phyloP scores from a whole-genome alignment of 2,113 vertebrate genomes.

The Sceloporus tristichus region DNA sequence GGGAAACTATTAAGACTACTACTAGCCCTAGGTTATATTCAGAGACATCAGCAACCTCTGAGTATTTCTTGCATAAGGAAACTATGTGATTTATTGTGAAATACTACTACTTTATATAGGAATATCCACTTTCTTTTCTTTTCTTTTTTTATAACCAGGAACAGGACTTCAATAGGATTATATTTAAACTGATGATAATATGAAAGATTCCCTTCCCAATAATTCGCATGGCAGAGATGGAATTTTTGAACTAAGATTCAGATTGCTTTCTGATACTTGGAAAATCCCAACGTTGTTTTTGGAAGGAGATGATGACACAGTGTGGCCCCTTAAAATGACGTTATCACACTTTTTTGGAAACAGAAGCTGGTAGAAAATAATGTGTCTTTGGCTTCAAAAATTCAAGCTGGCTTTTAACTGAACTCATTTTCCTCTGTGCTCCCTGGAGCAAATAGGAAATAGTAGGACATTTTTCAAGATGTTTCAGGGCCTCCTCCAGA shows the following conservation, averaged over 20 bases:
- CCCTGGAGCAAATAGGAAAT: slow-evolving; percentile 41
- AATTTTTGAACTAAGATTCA: no score
- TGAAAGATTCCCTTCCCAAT: background rate
- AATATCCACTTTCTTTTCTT: no score
- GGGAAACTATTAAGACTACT: no score
- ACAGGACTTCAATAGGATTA: background rate
- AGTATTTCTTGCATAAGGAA: no score
- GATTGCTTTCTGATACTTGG: no score
- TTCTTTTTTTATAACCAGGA: no score
- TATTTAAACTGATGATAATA: background rate
- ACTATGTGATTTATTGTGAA: no score
- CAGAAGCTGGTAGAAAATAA: background rate
- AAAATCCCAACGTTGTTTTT: background rate
- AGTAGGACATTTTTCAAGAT: slow-evolving; percentile 24
- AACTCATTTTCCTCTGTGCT: background rate
- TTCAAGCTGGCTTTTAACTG: background rate
- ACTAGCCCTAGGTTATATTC: no score
- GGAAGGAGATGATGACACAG: background rate
- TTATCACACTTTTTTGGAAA: background rate
- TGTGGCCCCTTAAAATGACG: background rate
- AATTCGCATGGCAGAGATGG: background rate
- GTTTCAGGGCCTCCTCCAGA: slow-evolving; percentile 27
- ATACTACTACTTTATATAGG: no score
- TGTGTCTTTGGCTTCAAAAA: background rate
- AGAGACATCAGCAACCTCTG: no score